phyloP scores from a whole-genome alignment of 2,113 vertebrate species.

The Nerophis ophidion region DNA sequence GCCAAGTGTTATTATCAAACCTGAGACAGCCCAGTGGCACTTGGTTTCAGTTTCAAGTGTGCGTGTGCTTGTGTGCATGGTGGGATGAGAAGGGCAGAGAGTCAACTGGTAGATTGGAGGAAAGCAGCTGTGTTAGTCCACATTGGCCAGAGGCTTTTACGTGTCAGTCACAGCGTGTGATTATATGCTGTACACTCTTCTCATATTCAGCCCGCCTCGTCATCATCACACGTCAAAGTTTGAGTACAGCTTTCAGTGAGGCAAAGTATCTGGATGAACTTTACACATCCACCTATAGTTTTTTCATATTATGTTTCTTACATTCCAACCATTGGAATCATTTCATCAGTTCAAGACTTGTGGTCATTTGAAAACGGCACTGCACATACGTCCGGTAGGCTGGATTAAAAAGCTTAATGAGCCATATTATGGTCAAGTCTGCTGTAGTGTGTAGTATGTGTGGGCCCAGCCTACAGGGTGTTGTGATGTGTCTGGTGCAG shows the following conservation, averaged over 20 bases:
- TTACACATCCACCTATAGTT: neutral
- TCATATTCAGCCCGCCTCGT: constrained; percentile 18
- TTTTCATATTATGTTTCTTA: neutral
- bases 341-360: too few species aligned
- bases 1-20: constrained; percentile 68
- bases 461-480: too few species aligned
- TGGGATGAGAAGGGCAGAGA: constrained; percentile 45
- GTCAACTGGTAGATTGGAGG: constrained; percentile 60
- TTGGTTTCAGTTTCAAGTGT: constrained; percentile 37
- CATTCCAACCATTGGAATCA: neutral
- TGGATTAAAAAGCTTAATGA: too few species aligned
- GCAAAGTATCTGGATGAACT: constrained; percentile 4
- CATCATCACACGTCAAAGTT: neutral
- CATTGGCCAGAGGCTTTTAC: constrained; percentile 50
- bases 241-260: constrained; percentile 2
- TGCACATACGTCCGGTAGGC: too few species aligned
- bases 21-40: constrained; percentile 63
- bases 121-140: constrained; percentile 65
- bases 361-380: too few species aligned
- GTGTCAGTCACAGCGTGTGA: constrained; percentile 48
- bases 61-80: constrained; percentile 18
- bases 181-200: constrained; percentile 32
- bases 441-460: too few species aligned
- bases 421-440: too few species aligned
- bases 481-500: too few species aligned